Conservation (phyloP, 2,888 invertebrate species). For the Ariolimax columbianus region DNA sequence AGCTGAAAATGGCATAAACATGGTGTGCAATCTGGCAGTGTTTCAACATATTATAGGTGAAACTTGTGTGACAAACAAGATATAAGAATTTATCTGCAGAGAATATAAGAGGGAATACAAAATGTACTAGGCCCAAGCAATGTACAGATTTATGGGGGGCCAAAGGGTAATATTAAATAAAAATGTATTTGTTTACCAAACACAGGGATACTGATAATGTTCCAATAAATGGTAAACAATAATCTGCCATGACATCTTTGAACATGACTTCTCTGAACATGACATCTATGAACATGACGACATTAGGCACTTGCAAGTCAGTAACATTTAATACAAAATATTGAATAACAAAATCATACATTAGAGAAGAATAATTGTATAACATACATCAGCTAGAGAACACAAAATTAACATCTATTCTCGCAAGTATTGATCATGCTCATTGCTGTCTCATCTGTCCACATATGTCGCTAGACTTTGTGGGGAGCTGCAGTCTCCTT, state of each 20-base stretch:
- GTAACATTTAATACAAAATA: slow-evolving; percentile 5
- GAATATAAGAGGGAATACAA: neutral
- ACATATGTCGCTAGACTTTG: too few relatives aligned
- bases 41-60: neutral
- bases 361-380: neutral
- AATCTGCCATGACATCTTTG: neutral
- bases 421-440: too few relatives aligned
- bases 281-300: neutral
- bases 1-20: neutral
- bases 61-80: neutral
- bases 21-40: neutral
- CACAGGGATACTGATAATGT: neutral
- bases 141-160: neutral
- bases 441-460: too few relatives aligned
- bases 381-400: too few relatives aligned
- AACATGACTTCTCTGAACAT: neutral
- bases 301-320: slow-evolving; percentile 10
- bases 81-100: neutral
- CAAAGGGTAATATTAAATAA: neutral
- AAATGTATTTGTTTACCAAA: neutral
- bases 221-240: neutral
- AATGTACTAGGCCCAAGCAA: neutral
- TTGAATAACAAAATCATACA: neutral
- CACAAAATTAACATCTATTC: too few relatives aligned
- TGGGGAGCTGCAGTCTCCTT: too few relatives aligned